Percentiles rank a stretch among this genome's conserved stretches.
phyloP scores from a whole-genome alignment of 2,888 invertebrate genomes.

The Malthinus flaveolus region DNA sequence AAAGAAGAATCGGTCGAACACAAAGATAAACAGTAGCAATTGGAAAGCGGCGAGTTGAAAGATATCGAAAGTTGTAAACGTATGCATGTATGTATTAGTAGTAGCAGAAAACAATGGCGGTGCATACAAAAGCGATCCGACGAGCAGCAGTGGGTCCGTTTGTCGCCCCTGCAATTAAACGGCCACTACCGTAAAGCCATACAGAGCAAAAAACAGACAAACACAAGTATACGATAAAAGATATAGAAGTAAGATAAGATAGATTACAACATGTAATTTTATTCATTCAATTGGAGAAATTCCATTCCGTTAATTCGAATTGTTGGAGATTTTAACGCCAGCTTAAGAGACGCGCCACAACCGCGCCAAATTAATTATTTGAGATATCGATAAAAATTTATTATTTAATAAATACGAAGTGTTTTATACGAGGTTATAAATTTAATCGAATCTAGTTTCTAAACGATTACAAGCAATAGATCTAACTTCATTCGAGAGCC shows the following conservation, averaged over 20 bases:
- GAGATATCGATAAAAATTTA: constrained; percentile 2
- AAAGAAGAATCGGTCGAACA: constrained; percentile 8
- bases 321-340: constrained; percentile 5
- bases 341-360: too few species aligned
- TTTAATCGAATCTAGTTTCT: constrained; percentile 13
- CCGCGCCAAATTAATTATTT: neutral
- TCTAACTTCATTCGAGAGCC: constrained; percentile 13
- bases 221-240: constrained; percentile 12
- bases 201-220: constrained; percentile 18
- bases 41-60: constrained; percentile 36
- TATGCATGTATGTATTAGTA: constrained; percentile 39
- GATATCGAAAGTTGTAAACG: constrained; percentile 34
- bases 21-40: constrained; percentile 35
- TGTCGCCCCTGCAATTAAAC: constrained; percentile 29
- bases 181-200: constrained; percentile 12
- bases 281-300: constrained; percentile 18
- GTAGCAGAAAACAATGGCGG: constrained; percentile 36
- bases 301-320: constrained; percentile 5
- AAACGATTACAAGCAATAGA: constrained; percentile 2
- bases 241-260: constrained; percentile 21
- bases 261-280: constrained; percentile 21
- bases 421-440: constrained; percentile 15
- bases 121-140: constrained; percentile 30
- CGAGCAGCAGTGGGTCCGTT: constrained; percentile 29
- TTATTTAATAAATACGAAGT: constrained; percentile 15